phyloP scores from a whole-genome alignment of 2,797 vertebrate species.

The Oryzias dopingdopingensis region DNA sequence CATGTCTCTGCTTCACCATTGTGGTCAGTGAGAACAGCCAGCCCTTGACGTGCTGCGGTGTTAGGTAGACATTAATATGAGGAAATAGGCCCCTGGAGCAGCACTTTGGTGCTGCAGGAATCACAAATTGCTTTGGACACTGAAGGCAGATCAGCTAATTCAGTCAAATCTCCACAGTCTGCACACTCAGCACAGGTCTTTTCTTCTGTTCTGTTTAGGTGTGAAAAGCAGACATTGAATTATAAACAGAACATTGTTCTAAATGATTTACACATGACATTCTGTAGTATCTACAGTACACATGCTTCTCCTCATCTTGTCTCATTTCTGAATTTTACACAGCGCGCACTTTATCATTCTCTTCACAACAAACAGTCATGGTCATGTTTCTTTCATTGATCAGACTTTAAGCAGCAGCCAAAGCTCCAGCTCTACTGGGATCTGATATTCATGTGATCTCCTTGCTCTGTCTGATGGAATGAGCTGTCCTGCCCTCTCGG shows the following conservation, averaged over 20 bases:
- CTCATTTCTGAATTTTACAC: constrained; percentile 33
- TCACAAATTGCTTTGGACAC: constrained; percentile 77
- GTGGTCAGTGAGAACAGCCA: constrained; percentile 16
- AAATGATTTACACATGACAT: constrained; percentile 41
- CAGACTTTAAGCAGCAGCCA: constrained; percentile 69
- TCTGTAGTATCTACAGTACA: constrained; percentile 2
- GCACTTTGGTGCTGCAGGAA: constrained; percentile 70
- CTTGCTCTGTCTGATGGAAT: constrained; percentile 64
- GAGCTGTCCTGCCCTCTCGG: constrained; percentile 57
- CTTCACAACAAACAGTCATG: constrained; percentile 48
- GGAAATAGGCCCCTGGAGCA: constrained; percentile 74
- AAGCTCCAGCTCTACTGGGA: constrained; percentile 69
- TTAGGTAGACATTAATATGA: constrained; percentile 72
- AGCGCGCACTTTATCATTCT: constrained; percentile 38
- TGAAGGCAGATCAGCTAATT: constrained; percentile 71
- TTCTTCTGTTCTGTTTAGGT: constrained; percentile 49
- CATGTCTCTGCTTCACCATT: constrained; percentile 40
- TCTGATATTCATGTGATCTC: constrained; percentile 64
- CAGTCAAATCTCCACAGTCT: constrained; percentile 67
- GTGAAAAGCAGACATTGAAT: constrained; percentile 50
- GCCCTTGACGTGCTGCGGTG: constrained; percentile 64
- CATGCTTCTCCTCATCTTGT: constrained; percentile 13
- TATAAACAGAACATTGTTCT: constrained; percentile 26
- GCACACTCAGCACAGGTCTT: constrained; percentile 54
- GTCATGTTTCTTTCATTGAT: constrained; percentile 75